A percentile compares a stretch with the other conserved stretches of the same genome.
These are phyloP conservation scores for Microtus richardsoni DNA, from an alignment of 2,113 vertebrate genomes.

Conservation along the genomic window DNA sequence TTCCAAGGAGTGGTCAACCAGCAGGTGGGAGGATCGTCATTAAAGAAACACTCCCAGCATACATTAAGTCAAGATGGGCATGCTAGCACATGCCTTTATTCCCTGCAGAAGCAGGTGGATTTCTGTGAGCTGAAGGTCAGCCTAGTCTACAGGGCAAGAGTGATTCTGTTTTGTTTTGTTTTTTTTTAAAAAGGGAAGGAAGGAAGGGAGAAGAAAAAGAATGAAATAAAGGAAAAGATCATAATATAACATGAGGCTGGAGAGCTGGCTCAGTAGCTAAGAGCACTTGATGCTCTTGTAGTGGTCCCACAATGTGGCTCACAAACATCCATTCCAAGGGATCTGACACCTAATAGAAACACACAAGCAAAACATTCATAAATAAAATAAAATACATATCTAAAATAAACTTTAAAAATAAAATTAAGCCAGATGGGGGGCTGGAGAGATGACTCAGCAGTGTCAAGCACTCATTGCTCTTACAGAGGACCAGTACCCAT, in stretches of 20 bases:
- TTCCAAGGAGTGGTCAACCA: background rate
- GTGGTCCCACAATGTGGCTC: background rate
- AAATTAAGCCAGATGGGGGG: background rate
- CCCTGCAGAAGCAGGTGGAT: background rate
- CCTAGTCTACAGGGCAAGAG: too few species aligned
- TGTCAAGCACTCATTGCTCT: background rate
- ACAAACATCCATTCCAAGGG: background rate
- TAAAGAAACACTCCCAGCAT: background rate
- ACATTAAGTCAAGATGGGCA: background rate
- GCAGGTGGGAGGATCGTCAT: background rate
- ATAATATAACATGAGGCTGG: background rate
- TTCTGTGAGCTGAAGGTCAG: background rate
- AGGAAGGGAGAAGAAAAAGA: background rate
- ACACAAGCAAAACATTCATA: background rate
- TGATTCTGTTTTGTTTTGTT: too few species aligned
- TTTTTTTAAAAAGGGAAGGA: too few species aligned
- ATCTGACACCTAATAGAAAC: background rate
- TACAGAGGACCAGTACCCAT: background rate
- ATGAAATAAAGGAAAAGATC: background rate
- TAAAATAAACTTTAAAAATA: background rate
- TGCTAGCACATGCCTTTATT: background rate
- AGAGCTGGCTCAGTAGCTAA: background rate
- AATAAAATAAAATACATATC: background rate
- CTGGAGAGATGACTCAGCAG: background rate
- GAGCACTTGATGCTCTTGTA: background rate